Percentiles rank a stretch among this genome's conserved stretches.
These are phyloP conservation scores for Microtus agrestis DNA, from an alignment of 2,797 vertebrate genomes.

Conservation along the genomic window DNA sequence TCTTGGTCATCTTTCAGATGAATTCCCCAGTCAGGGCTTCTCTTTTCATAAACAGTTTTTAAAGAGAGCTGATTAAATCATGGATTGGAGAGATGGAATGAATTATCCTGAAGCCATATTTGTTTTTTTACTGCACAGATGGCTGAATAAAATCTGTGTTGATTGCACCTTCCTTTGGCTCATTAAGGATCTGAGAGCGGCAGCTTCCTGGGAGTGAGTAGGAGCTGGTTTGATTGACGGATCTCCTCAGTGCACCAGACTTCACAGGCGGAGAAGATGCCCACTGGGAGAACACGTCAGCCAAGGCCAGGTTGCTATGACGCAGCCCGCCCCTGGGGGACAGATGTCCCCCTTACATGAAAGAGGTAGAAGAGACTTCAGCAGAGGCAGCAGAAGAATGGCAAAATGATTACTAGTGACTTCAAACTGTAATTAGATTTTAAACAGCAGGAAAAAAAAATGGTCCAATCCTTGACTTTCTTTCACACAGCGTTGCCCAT, in stretches of 20 bases:
- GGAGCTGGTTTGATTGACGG: conserved; percentile 52
- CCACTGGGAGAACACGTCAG: conserved; percentile 51
- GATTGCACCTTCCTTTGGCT: conserved; percentile 41
- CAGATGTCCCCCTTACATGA: conserved; percentile 62
- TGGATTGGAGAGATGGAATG: background rate
- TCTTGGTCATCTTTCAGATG: background rate
- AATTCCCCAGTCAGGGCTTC: conserved; percentile 29
- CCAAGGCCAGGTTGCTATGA: conserved; percentile 19
- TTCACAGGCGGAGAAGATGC: conserved; percentile 22
- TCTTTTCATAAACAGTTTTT: background rate
- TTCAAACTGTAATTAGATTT: conserved; percentile 55
- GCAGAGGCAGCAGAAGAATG: conserved; percentile 2
- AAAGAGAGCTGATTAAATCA: background rate
- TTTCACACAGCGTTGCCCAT: background rate
- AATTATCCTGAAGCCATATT: conserved; percentile 18
- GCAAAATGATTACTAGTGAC: conserved; percentile 7
- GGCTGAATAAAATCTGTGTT: conserved; percentile 51
- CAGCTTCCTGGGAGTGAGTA: background rate
- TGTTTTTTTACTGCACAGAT: conserved; percentile 61
- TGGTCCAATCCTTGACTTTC: background rate
- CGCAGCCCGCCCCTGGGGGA: background rate
- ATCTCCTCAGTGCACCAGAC: conserved; percentile 55
- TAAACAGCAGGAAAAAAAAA: background rate
- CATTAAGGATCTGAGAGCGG: background rate
- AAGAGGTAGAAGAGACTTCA: background rate